These are phyloP conservation scores for Clarias magur DNA, from an alignment of 2,113 vertebrate genomes.

Conservation along the genomic window DNA sequence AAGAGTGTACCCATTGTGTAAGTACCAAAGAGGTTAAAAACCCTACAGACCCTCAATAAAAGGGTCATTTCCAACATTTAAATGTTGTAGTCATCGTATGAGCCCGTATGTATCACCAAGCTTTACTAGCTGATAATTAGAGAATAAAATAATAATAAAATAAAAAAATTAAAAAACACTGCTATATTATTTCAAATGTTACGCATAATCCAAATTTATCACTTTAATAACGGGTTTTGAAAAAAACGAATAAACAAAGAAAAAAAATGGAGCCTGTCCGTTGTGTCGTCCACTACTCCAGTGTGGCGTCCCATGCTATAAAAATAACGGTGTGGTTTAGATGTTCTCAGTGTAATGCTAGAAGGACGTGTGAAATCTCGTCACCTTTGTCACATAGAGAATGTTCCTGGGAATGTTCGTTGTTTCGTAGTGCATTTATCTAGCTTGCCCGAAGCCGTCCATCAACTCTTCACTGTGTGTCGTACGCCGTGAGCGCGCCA, in stretches of 20 bases:
- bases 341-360: conserved; percentile 38
- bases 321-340: conserved; percentile 26
- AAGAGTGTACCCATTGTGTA: conserved; percentile 21
- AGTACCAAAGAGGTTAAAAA: conserved; percentile 51
- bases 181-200: conserved; percentile 47
- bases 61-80: conserved; percentile 42
- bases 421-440: conserved; percentile 54
- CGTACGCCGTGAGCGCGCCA: conserved; percentile 39
- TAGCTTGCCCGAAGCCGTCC: conserved; percentile 22
- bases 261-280: background rate
- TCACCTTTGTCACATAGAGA: conserved; percentile 58
- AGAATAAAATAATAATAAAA: background rate
- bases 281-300: background rate
- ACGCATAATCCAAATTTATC: conserved; percentile 46
- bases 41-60: conserved; percentile 29
- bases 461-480: conserved; percentile 38
- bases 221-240: conserved; percentile 14
- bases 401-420: conserved; percentile 57
- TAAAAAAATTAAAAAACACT: conserved; percentile 50
- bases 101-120: conserved; percentile 38
- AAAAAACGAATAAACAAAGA: background rate
- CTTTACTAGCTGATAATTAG: conserved; percentile 52
- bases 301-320: conserved; percentile 2
- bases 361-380: conserved; percentile 43
- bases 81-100: conserved; percentile 4